Evolutionary conservation across 2,888 invertebrate genomes (phyloP).

Genomic region (Drosophila limbata): DNA sequence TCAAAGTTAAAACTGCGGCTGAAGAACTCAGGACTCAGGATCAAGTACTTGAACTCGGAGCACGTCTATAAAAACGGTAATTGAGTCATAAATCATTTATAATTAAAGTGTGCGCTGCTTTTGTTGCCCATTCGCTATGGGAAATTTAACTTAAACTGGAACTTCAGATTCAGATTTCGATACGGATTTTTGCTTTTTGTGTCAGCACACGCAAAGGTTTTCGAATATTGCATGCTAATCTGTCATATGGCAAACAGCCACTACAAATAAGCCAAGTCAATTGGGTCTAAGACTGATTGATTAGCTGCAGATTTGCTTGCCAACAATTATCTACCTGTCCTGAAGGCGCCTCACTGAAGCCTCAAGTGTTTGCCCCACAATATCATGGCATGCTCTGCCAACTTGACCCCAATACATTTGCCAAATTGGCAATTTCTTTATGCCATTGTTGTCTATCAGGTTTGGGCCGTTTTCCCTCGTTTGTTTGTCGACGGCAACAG

Average conservation of each 20-base stretch:
- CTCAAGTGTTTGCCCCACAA: constrained; percentile 32
- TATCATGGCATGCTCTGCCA: constrained; percentile 8
- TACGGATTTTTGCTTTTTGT: background rate
- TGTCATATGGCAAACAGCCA: constrained; percentile 3
- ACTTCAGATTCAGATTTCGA: constrained; percentile 5
- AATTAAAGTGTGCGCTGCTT: constrained; percentile 45
- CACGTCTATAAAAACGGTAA: constrained; percentile 63
- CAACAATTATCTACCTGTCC: constrained; percentile 25
- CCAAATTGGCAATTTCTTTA: constrained; percentile 44
- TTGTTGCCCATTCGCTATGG: constrained; percentile 23
- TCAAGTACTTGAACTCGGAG: constrained; percentile 7
- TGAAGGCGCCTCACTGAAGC: constrained; percentile 13
- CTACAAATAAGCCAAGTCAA: constrained; percentile 26
- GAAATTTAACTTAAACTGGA: constrained; percentile 38
- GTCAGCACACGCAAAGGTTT: background rate
- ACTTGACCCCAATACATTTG: constrained; percentile 22
- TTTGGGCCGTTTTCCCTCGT: constrained; percentile 12
- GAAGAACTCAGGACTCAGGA: constrained; percentile 2
- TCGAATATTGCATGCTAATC: constrained; percentile 14
- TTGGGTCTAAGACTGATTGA: constrained; percentile 53
- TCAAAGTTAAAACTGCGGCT: constrained; percentile 10
- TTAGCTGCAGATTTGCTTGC: constrained; percentile 51
- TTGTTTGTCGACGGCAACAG: constrained; percentile 39
- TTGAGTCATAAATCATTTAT: constrained; percentile 67
- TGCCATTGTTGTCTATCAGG: constrained; percentile 38